Evolutionary conservation across 2,113 vertebrate species (phyloP).

Genomic region (Chaenocephalus aceratus): DNA sequence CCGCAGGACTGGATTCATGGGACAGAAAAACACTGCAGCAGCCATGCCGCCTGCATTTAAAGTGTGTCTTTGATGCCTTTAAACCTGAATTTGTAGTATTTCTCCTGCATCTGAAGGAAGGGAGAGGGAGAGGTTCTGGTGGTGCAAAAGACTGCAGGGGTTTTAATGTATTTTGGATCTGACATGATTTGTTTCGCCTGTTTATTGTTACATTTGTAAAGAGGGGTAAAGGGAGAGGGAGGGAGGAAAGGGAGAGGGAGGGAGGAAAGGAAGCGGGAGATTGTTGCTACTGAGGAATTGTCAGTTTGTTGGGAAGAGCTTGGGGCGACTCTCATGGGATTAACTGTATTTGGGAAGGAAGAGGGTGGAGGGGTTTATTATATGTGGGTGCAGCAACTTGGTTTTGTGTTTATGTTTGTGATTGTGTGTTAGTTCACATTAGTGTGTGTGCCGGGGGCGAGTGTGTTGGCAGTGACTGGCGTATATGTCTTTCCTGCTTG

Average conservation of each 20-base stretch:
- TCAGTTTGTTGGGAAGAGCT: conserved; percentile 55
- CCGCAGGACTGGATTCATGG: background rate
- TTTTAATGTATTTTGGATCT: conserved; percentile 48
- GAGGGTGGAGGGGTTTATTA: conserved; percentile 46
- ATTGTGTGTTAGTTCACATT: background rate
- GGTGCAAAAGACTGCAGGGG: conserved; percentile 22
- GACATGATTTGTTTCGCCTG: conserved; percentile 49
- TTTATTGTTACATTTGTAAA: conserved; percentile 59
- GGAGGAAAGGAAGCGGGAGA: conserved; percentile 10
- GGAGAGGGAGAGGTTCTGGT: background rate
- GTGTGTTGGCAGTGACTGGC: conserved; percentile 56
- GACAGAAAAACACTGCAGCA: background rate
- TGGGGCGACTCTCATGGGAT: conserved; percentile 64
- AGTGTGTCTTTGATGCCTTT: conserved; percentile 10
- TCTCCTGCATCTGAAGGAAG: conserved; percentile 16
- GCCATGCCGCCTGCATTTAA: background rate
- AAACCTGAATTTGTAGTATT: conserved; percentile 17
- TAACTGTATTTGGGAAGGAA: conserved; percentile 61
- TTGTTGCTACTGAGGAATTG: conserved; percentile 56
- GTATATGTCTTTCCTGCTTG: conserved; percentile 65
- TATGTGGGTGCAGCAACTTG: conserved; percentile 30
- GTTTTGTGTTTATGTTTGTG: conserved; percentile 2
- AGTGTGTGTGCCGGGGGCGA: conserved; percentile 29
- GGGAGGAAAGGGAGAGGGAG: background rate
- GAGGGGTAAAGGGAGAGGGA: conserved; percentile 4